Base-by-base conservation (phyloP, 2,888 invertebrate genomes). In the Listrodromus nycthemerus region DNA sequence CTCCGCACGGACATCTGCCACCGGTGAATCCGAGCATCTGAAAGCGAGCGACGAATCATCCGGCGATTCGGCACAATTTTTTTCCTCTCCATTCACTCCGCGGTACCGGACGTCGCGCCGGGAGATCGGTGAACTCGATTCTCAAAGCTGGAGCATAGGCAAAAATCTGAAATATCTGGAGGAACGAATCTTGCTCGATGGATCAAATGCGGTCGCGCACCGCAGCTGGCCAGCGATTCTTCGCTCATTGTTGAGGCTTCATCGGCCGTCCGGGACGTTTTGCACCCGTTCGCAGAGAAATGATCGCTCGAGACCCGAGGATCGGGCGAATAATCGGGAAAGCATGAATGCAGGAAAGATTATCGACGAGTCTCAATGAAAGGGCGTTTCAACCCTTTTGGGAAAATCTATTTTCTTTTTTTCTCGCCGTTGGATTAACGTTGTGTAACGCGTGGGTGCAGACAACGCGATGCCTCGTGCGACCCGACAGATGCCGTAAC, bases 401-500 rank as follows among this genome's bases (percentile, higher is more conserved):
- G 3, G 45, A 41, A 27, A 55, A 13, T 24, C 8, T 19, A 13
- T 45, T 41, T 41, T 37, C 8, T 37, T 37, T 71, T 71, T 50
- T 16, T 6, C 48, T 58, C 37, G 21, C 37, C 19, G 63, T 65
- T 30, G 37, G 63, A 21, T 69, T 74, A 77, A 45, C 50, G 55
- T 77, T 69, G 77, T 83, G 50, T 19, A 16, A 21, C 27, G 71
- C 71, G 83, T 83, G 76, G 63, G 83, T 63, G 73, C 13, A 7
- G 63, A 16, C 45, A 50, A 41, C 1, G 45, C 24, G 48, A 33
- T 37, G 45, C 48, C 10, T n/a, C 33, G 65, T 66, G 61, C 24
- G 76, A 77, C 69, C 63, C 74, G 80, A 50, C 84, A 84, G 80
- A 84, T 84, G 84, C 41, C 55, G 69, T 13, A 37, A 65, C 55